Evolutionary conservation across 2,797 vertebrate genomes (phyloP), one percentile per base, ranked within the genome.

Genomic region (Petrocephalus sullivani): DNA sequence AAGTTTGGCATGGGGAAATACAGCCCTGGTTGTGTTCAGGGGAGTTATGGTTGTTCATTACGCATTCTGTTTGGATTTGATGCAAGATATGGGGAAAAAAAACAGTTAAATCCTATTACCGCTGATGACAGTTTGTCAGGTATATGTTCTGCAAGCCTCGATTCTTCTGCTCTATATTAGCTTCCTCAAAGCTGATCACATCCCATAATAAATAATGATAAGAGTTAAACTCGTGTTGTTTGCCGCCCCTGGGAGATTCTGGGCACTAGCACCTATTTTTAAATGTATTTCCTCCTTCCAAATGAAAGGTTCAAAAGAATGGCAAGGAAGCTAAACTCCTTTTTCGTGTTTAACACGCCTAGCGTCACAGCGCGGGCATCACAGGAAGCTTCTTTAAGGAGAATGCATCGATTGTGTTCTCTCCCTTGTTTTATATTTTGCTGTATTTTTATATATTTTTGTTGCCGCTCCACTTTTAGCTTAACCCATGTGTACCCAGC

Each of bases 401-500:
- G 54, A 61, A 37, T 49, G 7, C 75, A 21, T 10, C 3, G 41
- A 8, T 81, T 49, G 16, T 81, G 2, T 19, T 16, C 46, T 87
- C 23, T 51, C 10, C 28, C 89, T 85, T 86, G 14, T 89, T 53
- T 88, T 90, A 89, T 89, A 92, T 92, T 92, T 91, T 60, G 88
- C 90, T 91, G 87, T 92, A 64, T 88, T 90, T 91, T 91, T 89
- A 90, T 91, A 87, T 46, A 41, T 94, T 95, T 93, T 92, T 93
- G 94, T 96, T 95, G 91, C 94, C 94, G 96, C 95, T 96, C 92
- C 94, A 95, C 96, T 96, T 96, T 96, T 93, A 95, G 95, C 93
- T 95, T 95, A 96, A 96, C 95, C 96, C 95, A 81, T 93, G 95
- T 96, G 96, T 96, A 96, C 96, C 96, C 96, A 97, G 93, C 96